A percentile compares a stretch with the other conserved stretches of the same genome.
phyloP scores from a whole-genome alignment of 2,888 invertebrate genomes.

The Rapana venosa region DNA sequence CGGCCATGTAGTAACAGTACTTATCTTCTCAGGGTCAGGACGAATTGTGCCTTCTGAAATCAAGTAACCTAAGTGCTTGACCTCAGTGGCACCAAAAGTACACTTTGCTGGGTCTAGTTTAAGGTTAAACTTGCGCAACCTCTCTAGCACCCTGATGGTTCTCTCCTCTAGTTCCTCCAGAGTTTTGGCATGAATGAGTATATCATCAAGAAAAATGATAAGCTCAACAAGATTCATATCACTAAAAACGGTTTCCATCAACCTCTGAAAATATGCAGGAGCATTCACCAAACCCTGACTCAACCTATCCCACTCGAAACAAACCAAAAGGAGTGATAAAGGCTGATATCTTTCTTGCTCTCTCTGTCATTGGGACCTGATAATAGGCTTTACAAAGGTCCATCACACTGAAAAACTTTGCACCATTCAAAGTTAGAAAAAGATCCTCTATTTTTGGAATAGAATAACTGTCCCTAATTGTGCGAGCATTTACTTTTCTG shows the following conservation, averaged over 20 bases:
- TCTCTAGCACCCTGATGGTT: neutral
- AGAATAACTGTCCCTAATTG: neutral
- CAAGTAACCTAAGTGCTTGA: conserved; percentile 20
- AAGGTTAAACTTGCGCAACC: conserved; percentile 16
- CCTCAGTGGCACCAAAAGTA: neutral
- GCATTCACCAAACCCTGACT: conserved; percentile 1
- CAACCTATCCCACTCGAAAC: conserved; percentile 22
- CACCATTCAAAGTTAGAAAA: neutral
- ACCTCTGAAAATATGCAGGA: conserved; percentile 22
- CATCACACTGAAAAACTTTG: conserved; percentile 7
- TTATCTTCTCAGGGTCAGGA: conserved; percentile 24
- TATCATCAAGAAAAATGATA: conserved; percentile 24
- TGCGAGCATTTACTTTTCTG: neutral
- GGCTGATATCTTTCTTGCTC: conserved; percentile 24
- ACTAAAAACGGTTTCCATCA: conserved; percentile 41
- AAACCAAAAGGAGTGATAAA: conserved; percentile 32
- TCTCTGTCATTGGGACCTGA: conserved; percentile 27
- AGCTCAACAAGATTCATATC: conserved; percentile 41
- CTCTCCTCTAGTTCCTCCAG: conserved; percentile 6
- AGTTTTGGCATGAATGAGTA: neutral
- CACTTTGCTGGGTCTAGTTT: conserved; percentile 37
- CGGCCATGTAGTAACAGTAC: neutral
- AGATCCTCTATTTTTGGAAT: conserved; percentile 26
- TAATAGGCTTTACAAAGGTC: conserved; percentile 28
- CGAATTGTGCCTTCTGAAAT: neutral